Conservation (phyloP, 53 echinoderm and acorn worm species). For the Hippasteria phrygiana region DNA sequence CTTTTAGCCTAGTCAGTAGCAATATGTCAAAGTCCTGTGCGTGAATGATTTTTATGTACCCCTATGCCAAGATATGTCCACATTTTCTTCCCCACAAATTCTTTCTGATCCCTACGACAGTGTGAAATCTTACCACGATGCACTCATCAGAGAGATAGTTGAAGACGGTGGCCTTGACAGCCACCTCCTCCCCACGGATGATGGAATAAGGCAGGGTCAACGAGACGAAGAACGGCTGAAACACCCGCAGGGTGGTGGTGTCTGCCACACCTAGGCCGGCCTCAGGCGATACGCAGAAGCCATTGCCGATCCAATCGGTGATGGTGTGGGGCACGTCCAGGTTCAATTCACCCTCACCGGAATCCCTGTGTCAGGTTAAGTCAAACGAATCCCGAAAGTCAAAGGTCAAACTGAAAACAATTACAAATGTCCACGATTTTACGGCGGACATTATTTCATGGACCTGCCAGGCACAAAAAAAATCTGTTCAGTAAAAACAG, state of each 20-base stretch:
- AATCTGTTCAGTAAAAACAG: too few species aligned
- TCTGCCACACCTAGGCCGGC: slow-evolving; percentile 84
- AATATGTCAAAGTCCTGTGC: too few species aligned
- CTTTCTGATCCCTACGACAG: too few species aligned
- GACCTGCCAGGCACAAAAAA: too few species aligned
- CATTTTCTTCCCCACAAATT: too few species aligned
- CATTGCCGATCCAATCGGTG: slow-evolving; percentile 92
- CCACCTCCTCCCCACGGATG: slow-evolving; percentile 83
- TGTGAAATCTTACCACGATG: slow-evolving; percentile 85
- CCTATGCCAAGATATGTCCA: too few species aligned
- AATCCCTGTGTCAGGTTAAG: slow-evolving; percentile 15
- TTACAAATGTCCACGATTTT: too few species aligned
- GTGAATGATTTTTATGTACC: too few species aligned
- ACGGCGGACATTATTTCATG: too few species aligned
- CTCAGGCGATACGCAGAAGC: slow-evolving; percentile 86
- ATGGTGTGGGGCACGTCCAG: slow-evolving; percentile 91
- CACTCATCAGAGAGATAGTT: slow-evolving; percentile 83
- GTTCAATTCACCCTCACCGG: slow-evolving; percentile 50
- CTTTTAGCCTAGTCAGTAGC: too few species aligned
- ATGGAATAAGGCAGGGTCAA: slow-evolving; percentile 94
- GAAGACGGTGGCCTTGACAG: slow-evolving; percentile 87
- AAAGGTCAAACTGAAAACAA: neutral
- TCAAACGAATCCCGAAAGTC: too few species aligned
- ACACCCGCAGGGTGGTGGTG: slow-evolving; percentile 76
- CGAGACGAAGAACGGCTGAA: slow-evolving; percentile 96